Evolutionary conservation across 2,113 vertebrate species (phyloP).

Genomic region (Xenotilapia leptura): DNA sequence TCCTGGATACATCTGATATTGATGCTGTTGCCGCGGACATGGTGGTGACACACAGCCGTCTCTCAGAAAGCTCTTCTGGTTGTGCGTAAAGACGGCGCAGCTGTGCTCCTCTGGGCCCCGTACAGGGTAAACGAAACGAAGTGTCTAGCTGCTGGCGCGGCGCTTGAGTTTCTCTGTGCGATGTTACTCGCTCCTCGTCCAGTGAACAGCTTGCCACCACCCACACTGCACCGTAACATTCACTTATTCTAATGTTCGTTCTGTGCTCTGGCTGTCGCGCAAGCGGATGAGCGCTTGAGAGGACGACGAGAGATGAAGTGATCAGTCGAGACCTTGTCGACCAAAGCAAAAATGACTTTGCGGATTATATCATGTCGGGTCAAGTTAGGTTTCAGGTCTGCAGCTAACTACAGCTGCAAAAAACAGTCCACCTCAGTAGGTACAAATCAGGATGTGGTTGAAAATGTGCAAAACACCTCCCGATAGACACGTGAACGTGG

Average conservation of each 20-base stretch:
- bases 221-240: neutral
- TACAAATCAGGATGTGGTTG: neutral
- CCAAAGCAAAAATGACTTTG: neutral
- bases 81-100: conserved; percentile 28
- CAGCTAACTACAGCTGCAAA: neutral
- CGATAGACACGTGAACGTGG: neutral
- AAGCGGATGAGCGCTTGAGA: neutral
- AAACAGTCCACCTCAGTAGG: neutral
- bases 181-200: neutral
- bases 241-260: neutral
- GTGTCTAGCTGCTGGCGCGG: neutral
- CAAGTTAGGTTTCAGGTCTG: neutral
- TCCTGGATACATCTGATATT: conserved; percentile 54
- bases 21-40: conserved; percentile 70
- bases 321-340: conserved; percentile 16
- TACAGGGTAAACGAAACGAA: neutral
- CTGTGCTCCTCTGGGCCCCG: neutral
- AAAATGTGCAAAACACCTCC: neutral
- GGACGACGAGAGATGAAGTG: neutral
- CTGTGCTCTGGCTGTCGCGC: neutral
- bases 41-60: neutral
- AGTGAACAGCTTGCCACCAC: neutral
- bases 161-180: neutral
- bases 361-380: conserved; percentile 15
- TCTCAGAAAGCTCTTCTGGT: neutral